Percentiles rank a stretch among this genome's conserved stretches.
Evolutionary conservation across 2,797 vertebrate species (phyloP).

Genomic region (Tenualosa thibaudeaui): DNA sequence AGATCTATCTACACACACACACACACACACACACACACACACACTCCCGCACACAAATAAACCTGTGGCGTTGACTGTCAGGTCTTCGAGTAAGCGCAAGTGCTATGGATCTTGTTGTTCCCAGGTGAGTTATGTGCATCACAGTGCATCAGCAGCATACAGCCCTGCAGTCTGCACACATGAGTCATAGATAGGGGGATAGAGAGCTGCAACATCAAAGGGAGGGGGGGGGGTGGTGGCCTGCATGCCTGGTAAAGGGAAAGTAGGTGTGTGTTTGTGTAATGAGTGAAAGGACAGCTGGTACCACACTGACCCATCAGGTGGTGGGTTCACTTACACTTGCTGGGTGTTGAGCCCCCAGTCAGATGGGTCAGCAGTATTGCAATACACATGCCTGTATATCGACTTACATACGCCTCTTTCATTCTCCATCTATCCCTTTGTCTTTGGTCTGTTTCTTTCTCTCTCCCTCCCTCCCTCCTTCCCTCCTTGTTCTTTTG

Average conservation of each 20-base stretch:
- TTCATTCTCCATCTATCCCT: too few species aligned
- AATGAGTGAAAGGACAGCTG: not conserved
- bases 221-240: not conserved
- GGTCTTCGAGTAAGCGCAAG: slow-evolving; percentile 19
- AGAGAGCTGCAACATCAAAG: not conserved
- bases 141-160: slow-evolving; percentile 38
- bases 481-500: not conserved
- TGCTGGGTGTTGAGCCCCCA: not conserved
- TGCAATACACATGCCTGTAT: too few species aligned
- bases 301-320: not conserved
- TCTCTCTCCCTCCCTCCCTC: not conserved
- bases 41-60: slow-evolving; percentile 16
- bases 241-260: too few species aligned
- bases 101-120: slow-evolving; percentile 37
- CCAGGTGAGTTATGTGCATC: slow-evolving; percentile 53
- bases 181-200: slow-evolving; percentile 66
- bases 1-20: too few species aligned
- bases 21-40: slow-evolving; percentile 25
- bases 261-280: too few species aligned
- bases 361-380: too few species aligned
- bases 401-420: too few species aligned
- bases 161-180: slow-evolving; percentile 48
- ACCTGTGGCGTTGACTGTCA: slow-evolving; percentile 37
- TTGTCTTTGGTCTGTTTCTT: too few species aligned
- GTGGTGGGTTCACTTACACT: not conserved